These are phyloP conservation scores for Chydorus sphaericus DNA, from an alignment of 2,888 invertebrate genomes.

Conservation along the genomic window DNA sequence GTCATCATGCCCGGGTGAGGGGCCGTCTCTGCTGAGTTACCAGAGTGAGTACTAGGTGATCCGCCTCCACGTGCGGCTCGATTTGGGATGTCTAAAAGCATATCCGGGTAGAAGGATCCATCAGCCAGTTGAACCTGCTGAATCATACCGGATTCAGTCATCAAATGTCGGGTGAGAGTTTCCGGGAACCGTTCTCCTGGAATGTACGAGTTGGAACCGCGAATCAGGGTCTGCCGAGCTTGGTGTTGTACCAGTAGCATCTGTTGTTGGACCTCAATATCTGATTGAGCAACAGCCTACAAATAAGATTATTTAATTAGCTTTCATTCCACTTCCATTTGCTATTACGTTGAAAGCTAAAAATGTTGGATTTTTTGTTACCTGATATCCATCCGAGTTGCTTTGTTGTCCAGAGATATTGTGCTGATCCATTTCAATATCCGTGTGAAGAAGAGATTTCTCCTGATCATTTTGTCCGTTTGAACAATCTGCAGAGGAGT, in stretches of 20 bases:
- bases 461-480: slow-evolving; percentile 75
- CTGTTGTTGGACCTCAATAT: slow-evolving; percentile 18
- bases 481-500: background rate
- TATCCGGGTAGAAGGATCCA: slow-evolving; percentile 52
- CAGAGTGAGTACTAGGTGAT: slow-evolving; percentile 14
- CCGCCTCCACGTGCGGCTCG: slow-evolving; percentile 25
- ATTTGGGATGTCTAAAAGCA: slow-evolving; percentile 60
- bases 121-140: background rate
- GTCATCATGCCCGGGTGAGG: slow-evolving; percentile 21
- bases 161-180: slow-evolving; percentile 12
- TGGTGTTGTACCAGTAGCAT: background rate
- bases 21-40: slow-evolving; percentile 10
- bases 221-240: background rate
- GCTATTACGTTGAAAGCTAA: no score
- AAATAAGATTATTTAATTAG: no score
- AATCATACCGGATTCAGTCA: slow-evolving; percentile 13
- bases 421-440: background rate
- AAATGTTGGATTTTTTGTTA: no score
- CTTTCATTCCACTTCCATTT: no score
- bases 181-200: slow-evolving; percentile 14
- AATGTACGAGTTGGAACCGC: slow-evolving; percentile 14
- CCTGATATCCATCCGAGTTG: slow-evolving; percentile 18
- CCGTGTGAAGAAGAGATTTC: slow-evolving; percentile 56
- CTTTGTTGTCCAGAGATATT: background rate
- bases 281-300: slow-evolving; percentile 22